These are phyloP conservation scores for silkworm (Bombyx mori) DNA, from an alignment of 1,140 invertebrate species.

Conservation along the genomic window DNA sequence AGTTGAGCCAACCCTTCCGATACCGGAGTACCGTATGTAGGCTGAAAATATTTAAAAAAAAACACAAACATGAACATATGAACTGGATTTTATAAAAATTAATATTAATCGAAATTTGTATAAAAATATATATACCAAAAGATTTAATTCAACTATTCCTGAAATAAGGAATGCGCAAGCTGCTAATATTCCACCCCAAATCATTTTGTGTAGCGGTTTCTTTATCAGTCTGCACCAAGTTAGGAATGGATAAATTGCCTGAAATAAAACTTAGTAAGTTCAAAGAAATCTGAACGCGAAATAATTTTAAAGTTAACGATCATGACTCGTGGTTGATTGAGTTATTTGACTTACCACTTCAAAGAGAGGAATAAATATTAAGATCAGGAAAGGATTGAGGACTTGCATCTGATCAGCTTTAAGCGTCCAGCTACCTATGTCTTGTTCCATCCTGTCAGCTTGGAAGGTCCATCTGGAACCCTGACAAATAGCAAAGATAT, in stretches of 20 bases:
- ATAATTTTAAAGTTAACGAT: neutral
- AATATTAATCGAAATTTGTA: neutral
- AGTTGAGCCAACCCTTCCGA: conserved; percentile 48
- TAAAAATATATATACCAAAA: conserved; percentile 74
- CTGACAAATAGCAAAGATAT: conserved; percentile 30
- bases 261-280: neutral
- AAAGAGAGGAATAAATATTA: conserved; percentile 85
- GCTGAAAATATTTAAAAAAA: conserved; percentile 36
- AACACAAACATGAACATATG: neutral
- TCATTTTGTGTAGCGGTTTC: conserved; percentile 87
- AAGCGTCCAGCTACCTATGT: conserved; percentile 73
- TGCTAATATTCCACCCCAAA: conserved; percentile 87
- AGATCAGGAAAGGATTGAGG: conserved; percentile 84
- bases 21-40: conserved; percentile 58
- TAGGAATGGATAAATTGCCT: conserved; percentile 84
- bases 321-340: neutral
- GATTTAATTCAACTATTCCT: conserved; percentile 83
- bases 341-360: conserved; percentile 70
- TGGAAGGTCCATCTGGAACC: conserved; percentile 73
- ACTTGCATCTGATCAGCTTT: conserved; percentile 88
- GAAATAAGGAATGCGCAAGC: conserved; percentile 90
- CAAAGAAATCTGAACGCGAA: too few relatives aligned
- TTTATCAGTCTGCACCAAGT: conserved; percentile 87
- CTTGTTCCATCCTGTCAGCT: conserved; percentile 80
- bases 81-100: too few relatives aligned